A percentile compares a stretch with the other conserved stretches of the same genome.
phyloP scores from a whole-genome alignment of 2,113 vertebrate genomes.

The Lepus timidus region DNA sequence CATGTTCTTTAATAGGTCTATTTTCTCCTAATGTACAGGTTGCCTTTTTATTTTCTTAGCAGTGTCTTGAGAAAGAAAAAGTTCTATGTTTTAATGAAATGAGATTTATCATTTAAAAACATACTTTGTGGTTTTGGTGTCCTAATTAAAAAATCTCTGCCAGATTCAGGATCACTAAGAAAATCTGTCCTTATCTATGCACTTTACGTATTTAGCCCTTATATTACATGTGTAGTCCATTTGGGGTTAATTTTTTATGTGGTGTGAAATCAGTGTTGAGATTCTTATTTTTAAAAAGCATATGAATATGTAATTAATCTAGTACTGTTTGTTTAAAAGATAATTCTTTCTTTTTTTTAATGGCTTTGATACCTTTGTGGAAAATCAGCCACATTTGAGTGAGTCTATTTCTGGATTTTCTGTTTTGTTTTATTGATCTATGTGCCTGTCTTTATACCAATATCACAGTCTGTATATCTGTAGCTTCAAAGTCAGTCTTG shows the following conservation, averaged over 20 bases:
- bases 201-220: neutral
- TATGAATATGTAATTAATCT: neutral
- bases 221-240: neutral
- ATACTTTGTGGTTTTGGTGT: neutral
- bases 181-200: neutral
- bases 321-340: neutral
- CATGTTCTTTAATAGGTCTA: neutral
- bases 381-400: neutral
- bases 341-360: conserved; percentile 2
- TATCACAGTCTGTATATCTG: neutral
- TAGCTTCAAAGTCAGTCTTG: neutral
- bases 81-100: conserved; percentile 38
- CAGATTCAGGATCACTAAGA: neutral
- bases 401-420: neutral
- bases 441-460: neutral
- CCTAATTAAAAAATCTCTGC: conserved; percentile 24
- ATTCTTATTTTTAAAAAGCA: neutral
- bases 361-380: conserved; percentile 1
- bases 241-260: conserved; percentile 13
- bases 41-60: neutral
- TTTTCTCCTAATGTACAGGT: neutral
- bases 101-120: neutral
- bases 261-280: neutral
- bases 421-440: neutral
- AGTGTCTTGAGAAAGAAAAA: neutral